Evolutionary conservation across 2,797 vertebrate species (phyloP).

Genomic region (Carapus acus): DNA sequence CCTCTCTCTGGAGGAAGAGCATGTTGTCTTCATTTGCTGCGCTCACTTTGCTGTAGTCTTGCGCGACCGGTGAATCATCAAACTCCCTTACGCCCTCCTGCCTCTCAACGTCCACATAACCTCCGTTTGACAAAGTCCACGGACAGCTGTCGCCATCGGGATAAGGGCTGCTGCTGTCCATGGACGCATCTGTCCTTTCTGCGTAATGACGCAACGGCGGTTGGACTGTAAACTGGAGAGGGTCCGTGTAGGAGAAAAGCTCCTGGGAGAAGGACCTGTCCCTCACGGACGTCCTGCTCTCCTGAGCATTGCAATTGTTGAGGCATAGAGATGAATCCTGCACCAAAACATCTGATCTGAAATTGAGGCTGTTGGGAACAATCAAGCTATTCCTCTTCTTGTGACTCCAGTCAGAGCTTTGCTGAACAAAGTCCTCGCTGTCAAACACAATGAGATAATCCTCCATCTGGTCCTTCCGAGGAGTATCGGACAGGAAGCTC

Average conservation of each 20-base stretch:
- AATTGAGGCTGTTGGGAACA: slow-evolving; percentile 63
- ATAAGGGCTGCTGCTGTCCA: too few species aligned
- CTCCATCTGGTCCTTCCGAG: slow-evolving; percentile 74
- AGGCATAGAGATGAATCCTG: slow-evolving; percentile 30
- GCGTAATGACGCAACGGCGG: neutral
- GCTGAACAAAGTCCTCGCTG: slow-evolving; percentile 60
- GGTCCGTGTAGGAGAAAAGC: slow-evolving; percentile 49
- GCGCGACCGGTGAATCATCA: slow-evolving; percentile 51
- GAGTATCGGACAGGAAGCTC: slow-evolving; percentile 70
- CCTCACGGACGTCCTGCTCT: neutral
- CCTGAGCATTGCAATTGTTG: neutral
- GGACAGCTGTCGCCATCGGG: slow-evolving; percentile 18
- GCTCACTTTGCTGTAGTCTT: slow-evolving; percentile 80
- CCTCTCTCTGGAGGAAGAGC: slow-evolving; percentile 67
- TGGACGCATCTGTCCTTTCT: slow-evolving; percentile 1
- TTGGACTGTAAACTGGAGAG: slow-evolving; percentile 13
- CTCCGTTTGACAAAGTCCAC: slow-evolving; percentile 50
- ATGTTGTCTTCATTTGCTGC: slow-evolving; percentile 63
- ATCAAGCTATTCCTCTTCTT: slow-evolving; percentile 71
- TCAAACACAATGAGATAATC: slow-evolving; percentile 83
- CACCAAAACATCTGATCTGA: slow-evolving; percentile 55
- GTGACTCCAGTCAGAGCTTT: slow-evolving; percentile 34
- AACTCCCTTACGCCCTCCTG: slow-evolving; percentile 55
- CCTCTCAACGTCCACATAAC: slow-evolving; percentile 79
- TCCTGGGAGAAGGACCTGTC: slow-evolving; percentile 10